Evolutionary conservation across 2,888 invertebrate genomes (phyloP), one percentile per base, ranked within the genome.

Genomic region (Yponomeuta malinellus): DNA sequence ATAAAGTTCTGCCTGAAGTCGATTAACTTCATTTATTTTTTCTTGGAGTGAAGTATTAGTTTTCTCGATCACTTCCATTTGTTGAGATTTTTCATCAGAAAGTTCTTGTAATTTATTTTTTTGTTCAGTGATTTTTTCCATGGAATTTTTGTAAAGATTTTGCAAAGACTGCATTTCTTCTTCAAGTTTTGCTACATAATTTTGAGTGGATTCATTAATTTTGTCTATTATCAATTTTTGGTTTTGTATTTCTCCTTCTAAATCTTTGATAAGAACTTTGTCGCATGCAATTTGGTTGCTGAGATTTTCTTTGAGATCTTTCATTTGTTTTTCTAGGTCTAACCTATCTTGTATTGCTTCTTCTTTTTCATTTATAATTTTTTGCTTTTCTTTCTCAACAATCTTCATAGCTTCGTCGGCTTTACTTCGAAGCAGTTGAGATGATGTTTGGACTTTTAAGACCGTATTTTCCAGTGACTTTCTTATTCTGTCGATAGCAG

Each of bases 331-430:
- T 76, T 88, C 86, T 77, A 88, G 78, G 63, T 75, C 76, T 29
- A 80, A 71, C 79, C 79, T 83, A 66, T 87, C 86, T 74, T 74
- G 78, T 52, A 88, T 78, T 15, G 85, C 87, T 70, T 87, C 85
- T 78, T 90, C 90, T 78, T 90, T 90, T 75, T 91, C 91, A 74
- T 75, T 78, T 1, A 82, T 73, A 71, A 89, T 86, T 77, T 89
- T 91, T 77, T 83, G 84, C 77, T 87, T 88, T 77, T 91, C 91
- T 73, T 82, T 85, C 80, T 91, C 90, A 6, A 87, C 83, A 59
- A 88, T 76, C 75, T 78, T 85, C 74, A 85, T 88, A 8, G 90
- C 89, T 79, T 90, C 89, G 71, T 90, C 87, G 0, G 90, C 87
- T 82, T 91, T 91, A 68, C 76, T 83, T 73, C 87, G 77, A 63